Evolutionary conservation across 2,888 invertebrate species (phyloP), one percentile per base, ranked within the genome.

Genomic region (Drosophila ochracea): DNA sequence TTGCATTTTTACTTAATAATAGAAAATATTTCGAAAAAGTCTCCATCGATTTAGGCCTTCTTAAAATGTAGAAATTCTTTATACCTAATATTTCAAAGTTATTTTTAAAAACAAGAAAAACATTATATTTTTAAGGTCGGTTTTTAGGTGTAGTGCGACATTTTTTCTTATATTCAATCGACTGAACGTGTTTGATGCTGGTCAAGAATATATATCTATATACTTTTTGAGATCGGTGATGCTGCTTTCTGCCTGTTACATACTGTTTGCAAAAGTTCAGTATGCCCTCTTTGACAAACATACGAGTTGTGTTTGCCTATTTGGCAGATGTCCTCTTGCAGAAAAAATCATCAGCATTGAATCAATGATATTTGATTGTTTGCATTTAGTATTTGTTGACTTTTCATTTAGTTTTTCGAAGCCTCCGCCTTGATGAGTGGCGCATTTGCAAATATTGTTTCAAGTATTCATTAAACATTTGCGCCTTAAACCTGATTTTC

Each of bases 351-450:
- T 66, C 63, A 57, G 67, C 63, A 49, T 60, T 60, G 30, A 65
- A 57, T 64, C 76, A 61, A 74, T 67, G 57, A n/a, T 28, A 61
- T 49, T 30, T 71, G 62, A 54, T 67, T 73, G 50, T 73, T 73
- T 73, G 74, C 74, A 64, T 52, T 67, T 16, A 19, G 69, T 60
- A 49, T 68, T 77, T 78, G 78, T 62, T 77, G 72, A 52, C 53
- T 57, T 30, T 61, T n/a, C 57, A 39, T 68, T 47, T 30, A 41
- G 19, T 55, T 55, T 19, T 25, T 37, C 35, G 30, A 19, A 25
- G 16, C 33, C 3, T 10, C 19, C 9, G 16, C 5, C 28, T 28
- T 50, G 28, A 28, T 57, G 31, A 69, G 39, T 57, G 58, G 33
- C 39, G 55, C 74, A 41, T 25, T 50, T 19, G 78, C 72, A 71